Conservation (phyloP, 2,113 vertebrate genomes). For the Stegastes partitus region DNA sequence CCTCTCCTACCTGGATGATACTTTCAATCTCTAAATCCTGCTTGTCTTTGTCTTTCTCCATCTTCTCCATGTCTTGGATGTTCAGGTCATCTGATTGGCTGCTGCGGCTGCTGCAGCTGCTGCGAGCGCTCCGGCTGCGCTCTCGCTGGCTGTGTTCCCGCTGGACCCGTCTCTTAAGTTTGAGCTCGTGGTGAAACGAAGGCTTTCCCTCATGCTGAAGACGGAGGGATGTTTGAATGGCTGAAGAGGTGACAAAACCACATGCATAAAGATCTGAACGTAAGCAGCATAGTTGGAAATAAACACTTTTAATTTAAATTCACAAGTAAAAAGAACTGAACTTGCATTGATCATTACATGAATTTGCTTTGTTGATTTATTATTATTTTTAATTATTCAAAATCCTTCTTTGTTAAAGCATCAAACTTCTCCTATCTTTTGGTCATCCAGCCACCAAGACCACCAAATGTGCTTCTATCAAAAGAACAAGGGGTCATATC, state of each 20-base stretch:
- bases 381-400: too few species aligned
- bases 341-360: too few species aligned
- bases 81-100: conserved; percentile 75
- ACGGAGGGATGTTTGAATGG: conserved; percentile 80
- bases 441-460: too few species aligned
- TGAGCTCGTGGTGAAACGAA: conserved; percentile 82
- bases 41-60: conserved; percentile 77
- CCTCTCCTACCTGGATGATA: conserved; percentile 81
- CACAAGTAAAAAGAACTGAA: too few species aligned
- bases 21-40: conserved; percentile 81
- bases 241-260: conserved; percentile 51
- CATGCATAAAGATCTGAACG: neutral
- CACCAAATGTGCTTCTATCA: too few species aligned
- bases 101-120: conserved; percentile 73
- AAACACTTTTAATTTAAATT: too few species aligned
- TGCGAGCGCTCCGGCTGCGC: conserved; percentile 64
- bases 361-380: too few species aligned
- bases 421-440: too few species aligned
- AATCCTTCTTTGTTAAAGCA: too few species aligned
- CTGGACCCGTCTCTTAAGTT: conserved; percentile 78
- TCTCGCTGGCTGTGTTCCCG: conserved; percentile 73
- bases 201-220: conserved; percentile 78
- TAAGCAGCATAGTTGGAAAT: too few species aligned
- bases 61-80: conserved; percentile 69
- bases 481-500: too few species aligned